phyloP scores from a whole-genome alignment of 2,113 vertebrate genomes.

The Dicentrarchus labrax region DNA sequence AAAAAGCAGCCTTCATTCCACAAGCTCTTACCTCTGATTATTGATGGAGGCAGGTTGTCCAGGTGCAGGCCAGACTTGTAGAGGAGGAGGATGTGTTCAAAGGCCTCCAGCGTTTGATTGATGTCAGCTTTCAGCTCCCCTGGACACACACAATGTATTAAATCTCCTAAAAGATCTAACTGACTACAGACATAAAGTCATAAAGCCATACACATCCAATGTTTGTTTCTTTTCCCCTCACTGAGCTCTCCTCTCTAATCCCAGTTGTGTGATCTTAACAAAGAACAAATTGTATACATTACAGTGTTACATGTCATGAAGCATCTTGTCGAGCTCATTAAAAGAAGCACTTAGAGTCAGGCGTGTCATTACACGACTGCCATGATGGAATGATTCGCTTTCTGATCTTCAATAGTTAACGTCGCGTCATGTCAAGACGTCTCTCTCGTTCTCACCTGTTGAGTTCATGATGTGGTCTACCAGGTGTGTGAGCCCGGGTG shows the following conservation, averaged over 20 bases:
- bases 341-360: constrained; percentile 37
- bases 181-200: constrained; percentile 6
- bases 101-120: constrained; percentile 88
- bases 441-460: constrained; percentile 86
- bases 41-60: constrained; percentile 82
- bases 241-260: constrained; percentile 10
- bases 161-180: constrained; percentile 33
- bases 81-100: constrained; percentile 89
- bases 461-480: constrained; percentile 90
- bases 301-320: constrained; percentile 29
- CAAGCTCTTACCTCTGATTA: constrained; percentile 84
- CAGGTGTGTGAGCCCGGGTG: constrained; percentile 85
- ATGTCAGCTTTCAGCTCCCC: constrained; percentile 88
- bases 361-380: constrained; percentile 68
- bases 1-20: constrained; percentile 56
- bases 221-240: neutral
- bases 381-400: constrained; percentile 53
- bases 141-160: constrained; percentile 71
- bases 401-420: constrained; percentile 54
- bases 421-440: constrained; percentile 51
- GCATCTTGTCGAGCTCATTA: constrained; percentile 57
- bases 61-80: constrained; percentile 92
- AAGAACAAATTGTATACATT: constrained; percentile 45
- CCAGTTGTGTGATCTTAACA: constrained; percentile 5
- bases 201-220: constrained; percentile 7